Evolutionary conservation across 1,140 invertebrate genomes (phyloP).

Genomic region (Megalopta genalis): DNA sequence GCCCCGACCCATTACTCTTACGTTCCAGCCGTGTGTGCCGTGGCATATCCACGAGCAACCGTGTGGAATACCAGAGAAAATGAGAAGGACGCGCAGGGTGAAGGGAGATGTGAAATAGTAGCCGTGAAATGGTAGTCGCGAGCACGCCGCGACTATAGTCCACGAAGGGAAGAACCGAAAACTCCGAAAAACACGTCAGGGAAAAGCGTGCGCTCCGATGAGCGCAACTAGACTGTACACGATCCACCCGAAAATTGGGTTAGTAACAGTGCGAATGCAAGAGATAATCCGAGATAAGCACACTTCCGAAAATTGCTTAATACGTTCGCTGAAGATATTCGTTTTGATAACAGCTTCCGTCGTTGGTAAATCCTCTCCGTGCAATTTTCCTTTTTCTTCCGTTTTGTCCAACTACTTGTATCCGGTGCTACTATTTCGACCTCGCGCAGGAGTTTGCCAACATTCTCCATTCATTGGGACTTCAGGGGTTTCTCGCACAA

Average conservation of each 20-base stretch:
- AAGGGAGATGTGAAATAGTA: slow-evolving; percentile 24
- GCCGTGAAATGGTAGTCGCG: slow-evolving; percentile 25
- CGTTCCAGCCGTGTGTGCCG: slow-evolving; percentile 22
- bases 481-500: too few relatives aligned
- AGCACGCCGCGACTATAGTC: background rate
- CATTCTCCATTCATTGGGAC: too few relatives aligned
- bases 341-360: too few relatives aligned
- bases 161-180: background rate
- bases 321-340: too few relatives aligned
- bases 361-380: too few relatives aligned
- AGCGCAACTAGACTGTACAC: background rate
- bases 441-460: too few relatives aligned
- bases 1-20: slow-evolving; percentile 36
- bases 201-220: background rate
- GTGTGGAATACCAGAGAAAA: slow-evolving; percentile 39
- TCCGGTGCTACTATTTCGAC: too few relatives aligned
- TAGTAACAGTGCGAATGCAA: background rate
- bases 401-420: too few relatives aligned
- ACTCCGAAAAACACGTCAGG: background rate
- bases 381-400: too few relatives aligned
- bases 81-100: slow-evolving; percentile 2
- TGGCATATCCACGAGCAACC: slow-evolving; percentile 25
- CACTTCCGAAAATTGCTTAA: too few relatives aligned
- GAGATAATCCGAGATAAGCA: too few relatives aligned
- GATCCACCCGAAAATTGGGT: slow-evolving; percentile 1